Conservation (phyloP, 2,888 invertebrate species). For the Oscheius onirici region DNA sequence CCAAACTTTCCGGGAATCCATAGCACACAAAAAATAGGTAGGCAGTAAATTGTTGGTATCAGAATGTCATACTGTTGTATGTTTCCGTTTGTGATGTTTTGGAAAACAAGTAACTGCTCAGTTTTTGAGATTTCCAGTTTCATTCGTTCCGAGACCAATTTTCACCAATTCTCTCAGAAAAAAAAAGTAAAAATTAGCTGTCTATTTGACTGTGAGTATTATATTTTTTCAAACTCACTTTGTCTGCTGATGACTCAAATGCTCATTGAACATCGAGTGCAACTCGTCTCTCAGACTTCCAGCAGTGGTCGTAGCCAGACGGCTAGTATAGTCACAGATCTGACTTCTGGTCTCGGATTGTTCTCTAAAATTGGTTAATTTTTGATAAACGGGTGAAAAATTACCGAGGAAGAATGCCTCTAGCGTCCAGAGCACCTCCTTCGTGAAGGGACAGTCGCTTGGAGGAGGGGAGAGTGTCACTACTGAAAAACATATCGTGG, state of each 20-base stretch:
- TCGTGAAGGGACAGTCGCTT: constrained; percentile 27
- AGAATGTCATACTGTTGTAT: too few species aligned
- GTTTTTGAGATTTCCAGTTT: too few species aligned
- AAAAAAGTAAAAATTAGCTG: too few species aligned
- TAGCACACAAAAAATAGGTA: too few species aligned
- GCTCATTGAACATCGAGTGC: constrained; percentile 13
- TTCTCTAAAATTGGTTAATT: not conserved
- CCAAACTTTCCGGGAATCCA: too few species aligned
- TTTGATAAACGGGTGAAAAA: not conserved
- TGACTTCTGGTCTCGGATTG: constrained; percentile 2
- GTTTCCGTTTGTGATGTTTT: too few species aligned
- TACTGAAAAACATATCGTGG: not conserved
- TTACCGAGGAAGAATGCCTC: constrained; percentile 12
- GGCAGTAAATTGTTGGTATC: too few species aligned
- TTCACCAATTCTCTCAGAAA: too few species aligned
- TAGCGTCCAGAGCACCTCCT: constrained; percentile 11
- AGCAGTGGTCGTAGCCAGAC: constrained; percentile 4
- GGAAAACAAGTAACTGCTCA: too few species aligned
- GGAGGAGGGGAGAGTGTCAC: not conserved
- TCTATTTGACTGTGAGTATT: too few species aligned
- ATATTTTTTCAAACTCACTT: not conserved
- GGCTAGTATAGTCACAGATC: constrained; percentile 10
- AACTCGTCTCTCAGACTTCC: constrained; percentile 9
- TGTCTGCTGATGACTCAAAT: not conserved
- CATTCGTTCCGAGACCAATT: too few species aligned